These are phyloP conservation scores for Podarcis raffonei DNA, from an alignment of 2,113 vertebrate species.

Conservation along the genomic window DNA sequence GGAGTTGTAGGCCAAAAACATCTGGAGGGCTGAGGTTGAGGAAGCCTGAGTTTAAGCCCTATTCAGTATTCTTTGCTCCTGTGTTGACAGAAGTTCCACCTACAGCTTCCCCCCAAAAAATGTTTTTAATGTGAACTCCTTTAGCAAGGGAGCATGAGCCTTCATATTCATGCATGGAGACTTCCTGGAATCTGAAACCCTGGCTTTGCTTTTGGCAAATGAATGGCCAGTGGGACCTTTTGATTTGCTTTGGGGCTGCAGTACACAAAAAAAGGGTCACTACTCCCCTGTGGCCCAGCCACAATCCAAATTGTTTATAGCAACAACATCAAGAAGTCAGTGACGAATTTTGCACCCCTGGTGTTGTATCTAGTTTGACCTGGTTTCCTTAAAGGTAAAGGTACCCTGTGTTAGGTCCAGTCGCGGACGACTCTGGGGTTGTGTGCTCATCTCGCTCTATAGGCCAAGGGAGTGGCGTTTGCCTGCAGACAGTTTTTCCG, in stretches of 20 bases:
- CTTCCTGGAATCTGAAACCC: too few relatives aligned
- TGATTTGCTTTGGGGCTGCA: not conserved
- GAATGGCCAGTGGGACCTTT: not conserved
- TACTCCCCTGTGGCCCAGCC: not conserved
- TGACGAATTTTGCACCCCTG: not conserved
- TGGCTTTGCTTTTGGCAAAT: not conserved
- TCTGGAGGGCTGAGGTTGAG: too few relatives aligned
- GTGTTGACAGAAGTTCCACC: not conserved
- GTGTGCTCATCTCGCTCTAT: too few relatives aligned
- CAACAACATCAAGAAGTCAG: not conserved
- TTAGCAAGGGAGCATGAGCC: too few relatives aligned
- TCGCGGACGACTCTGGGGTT: too few relatives aligned
- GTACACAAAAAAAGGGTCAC: not conserved
- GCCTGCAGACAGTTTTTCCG: too few relatives aligned
- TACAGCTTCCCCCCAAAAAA: not conserved
- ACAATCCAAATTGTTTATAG: not conserved
- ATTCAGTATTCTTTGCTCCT: not conserved
- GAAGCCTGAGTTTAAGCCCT: not conserved
- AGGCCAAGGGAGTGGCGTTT: too few relatives aligned
- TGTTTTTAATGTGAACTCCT: not conserved
- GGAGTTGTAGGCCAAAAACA: too few relatives aligned
- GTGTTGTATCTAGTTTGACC: not conserved
- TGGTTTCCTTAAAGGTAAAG: too few relatives aligned
- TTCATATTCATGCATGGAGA: too few relatives aligned
- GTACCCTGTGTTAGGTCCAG: too few relatives aligned